Evolutionary conservation across 2,113 vertebrate genomes (phyloP).

Genomic region (Nicator chloris): DNA sequence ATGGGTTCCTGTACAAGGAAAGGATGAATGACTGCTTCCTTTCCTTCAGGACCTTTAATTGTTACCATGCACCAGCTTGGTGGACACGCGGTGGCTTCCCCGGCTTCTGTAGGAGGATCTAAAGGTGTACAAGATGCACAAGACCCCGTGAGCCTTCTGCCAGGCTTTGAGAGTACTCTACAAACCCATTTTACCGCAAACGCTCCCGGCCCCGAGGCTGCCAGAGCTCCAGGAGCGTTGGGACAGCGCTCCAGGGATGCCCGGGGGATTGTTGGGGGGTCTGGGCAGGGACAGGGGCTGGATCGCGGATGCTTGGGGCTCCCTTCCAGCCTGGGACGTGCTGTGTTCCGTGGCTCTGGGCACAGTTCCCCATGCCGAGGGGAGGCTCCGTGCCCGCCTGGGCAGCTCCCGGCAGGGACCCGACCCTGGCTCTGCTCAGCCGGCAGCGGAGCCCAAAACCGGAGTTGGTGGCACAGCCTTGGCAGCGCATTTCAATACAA

Average conservation of each 20-base stretch:
- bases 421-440: neutral
- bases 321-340: accelerated
- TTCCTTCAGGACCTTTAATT: no score
- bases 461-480: neutral
- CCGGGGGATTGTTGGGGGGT: accelerated
- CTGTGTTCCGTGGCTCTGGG: accelerated
- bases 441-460: neutral
- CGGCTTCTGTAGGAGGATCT: no score
- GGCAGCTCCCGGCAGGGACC: neutral
- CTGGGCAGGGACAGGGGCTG: neutral
- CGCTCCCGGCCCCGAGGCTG: neutral
- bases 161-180: neutral
- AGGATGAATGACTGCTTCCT: no score
- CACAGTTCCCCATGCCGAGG: neutral
- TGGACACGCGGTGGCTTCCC: no score
- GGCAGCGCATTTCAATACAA: neutral
- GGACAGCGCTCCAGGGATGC: neutral
- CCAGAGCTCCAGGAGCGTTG: neutral
- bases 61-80: no score
- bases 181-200: neutral
- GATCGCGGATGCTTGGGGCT: accelerated
- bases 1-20: no score
- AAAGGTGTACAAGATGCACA: no score
- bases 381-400: neutral
- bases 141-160: neutral